A percentile compares a stretch with the other conserved stretches of the same genome.
Conservation (phyloP, 2,113 vertebrate genomes). For the Hystrix brachyura region DNA sequence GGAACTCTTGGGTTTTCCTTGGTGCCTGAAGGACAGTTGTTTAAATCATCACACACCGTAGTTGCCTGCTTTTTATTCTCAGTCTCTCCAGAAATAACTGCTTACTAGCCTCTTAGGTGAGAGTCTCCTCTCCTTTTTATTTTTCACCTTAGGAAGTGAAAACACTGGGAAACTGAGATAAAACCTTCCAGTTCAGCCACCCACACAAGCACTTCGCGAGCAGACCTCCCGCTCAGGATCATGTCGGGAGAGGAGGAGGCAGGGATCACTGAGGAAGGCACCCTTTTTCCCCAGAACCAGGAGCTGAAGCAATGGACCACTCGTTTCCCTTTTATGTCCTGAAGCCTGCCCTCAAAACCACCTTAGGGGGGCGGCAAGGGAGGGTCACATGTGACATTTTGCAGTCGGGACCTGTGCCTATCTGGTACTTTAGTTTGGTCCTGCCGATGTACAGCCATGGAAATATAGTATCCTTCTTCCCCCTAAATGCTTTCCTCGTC, state of each 20-base stretch:
- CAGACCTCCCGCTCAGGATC: rapidly evolving
- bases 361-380: rapidly evolving
- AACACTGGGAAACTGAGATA: conserved; percentile 10
- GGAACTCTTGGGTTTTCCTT: not conserved
- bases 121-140: not conserved
- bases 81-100: not conserved
- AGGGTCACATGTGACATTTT: not conserved
- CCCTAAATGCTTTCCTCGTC: not conserved
- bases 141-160: conserved; percentile 32
- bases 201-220: not conserved
- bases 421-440: not conserved
- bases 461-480: not conserved
- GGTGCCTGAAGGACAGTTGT: not conserved
- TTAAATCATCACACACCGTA: not conserved
- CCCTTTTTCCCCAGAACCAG: not conserved
- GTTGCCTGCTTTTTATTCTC: not conserved
- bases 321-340: not conserved
- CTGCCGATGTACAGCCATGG: not conserved
- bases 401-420: not conserved
- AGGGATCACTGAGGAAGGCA: not conserved
- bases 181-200: not conserved
- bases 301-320: not conserved
- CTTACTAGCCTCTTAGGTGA: not conserved
- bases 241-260: not conserved
- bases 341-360: not conserved